These are phyloP conservation scores for Xestia c-nigrum DNA, from an alignment of 2,888 invertebrate species.

Conservation along the genomic window DNA sequence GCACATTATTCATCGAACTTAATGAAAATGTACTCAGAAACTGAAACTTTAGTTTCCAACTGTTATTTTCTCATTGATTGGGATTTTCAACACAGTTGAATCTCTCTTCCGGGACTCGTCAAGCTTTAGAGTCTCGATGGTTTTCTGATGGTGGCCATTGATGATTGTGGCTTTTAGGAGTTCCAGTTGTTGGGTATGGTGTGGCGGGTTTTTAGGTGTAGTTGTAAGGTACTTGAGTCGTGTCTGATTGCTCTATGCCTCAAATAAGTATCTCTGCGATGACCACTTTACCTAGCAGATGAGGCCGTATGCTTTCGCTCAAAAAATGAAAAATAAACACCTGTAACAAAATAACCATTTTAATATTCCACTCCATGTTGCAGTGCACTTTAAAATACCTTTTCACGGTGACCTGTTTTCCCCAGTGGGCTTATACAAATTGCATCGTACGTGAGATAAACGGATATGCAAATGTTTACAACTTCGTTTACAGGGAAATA, in stretches of 20 bases:
- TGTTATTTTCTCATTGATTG: not conserved
- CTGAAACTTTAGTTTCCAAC: not conserved
- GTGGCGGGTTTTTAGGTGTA: not conserved
- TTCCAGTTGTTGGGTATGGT: not conserved
- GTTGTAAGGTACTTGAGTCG: not conserved
- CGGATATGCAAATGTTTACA: slow-evolving; percentile 7
- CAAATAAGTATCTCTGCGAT: not conserved
- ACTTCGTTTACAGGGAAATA: slow-evolving; percentile 36
- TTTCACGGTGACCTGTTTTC: slow-evolving; percentile 17
- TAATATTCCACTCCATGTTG: not conserved
- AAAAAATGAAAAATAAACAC: not conserved
- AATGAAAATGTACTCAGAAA: not conserved
- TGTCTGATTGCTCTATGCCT: not conserved
- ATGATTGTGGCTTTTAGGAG: not conserved
- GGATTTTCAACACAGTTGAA: not conserved
- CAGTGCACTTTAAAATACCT: slow-evolving; percentile 8
- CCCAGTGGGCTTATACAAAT: slow-evolving; percentile 33
- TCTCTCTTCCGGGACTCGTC: not conserved
- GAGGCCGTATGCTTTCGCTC: not conserved
- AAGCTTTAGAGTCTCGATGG: not conserved
- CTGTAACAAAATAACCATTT: not conserved
- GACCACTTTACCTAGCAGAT: not conserved
- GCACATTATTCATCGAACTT: not conserved
- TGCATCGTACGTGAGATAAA: slow-evolving; percentile 25
- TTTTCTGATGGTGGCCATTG: not conserved